Evolutionary conservation across 2,113 vertebrate genomes (phyloP).

Genomic region (Chroicocephalus ridibundus): DNA sequence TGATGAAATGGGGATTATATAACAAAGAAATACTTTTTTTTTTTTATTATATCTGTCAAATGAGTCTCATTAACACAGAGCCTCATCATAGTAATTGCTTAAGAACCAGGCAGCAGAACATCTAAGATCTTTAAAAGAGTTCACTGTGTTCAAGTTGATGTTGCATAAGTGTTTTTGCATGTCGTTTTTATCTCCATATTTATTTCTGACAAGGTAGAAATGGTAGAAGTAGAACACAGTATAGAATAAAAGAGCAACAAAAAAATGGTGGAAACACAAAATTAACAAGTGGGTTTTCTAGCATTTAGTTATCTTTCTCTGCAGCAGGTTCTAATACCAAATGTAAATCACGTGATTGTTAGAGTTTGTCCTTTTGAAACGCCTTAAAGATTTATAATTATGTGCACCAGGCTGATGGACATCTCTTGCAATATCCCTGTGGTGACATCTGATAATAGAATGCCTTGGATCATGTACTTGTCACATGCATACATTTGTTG

Average conservation of each 20-base stretch:
- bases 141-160: not conserved
- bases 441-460: not conserved
- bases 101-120: not conserved
- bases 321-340: not conserved
- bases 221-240: not conserved
- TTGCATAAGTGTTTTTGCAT: not conserved
- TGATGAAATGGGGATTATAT: not conserved
- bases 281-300: not conserved
- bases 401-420: not conserved
- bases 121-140: not conserved
- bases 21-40: not conserved
- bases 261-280: not conserved
- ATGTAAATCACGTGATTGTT: not conserved
- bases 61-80: not conserved
- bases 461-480: not conserved
- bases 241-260: not conserved
- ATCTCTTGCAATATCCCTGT: not conserved
- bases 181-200: not conserved
- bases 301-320: not conserved
- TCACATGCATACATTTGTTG: not conserved
- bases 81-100: not conserved
- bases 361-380: not conserved
- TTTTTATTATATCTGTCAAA: constrained; percentile 6
- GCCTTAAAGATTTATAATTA: not conserved
- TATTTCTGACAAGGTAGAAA: not conserved